A percentile compares a stretch with the other conserved stretches of the same genome.
phyloP scores from a whole-genome alignment of 2,888 invertebrate genomes.

The Meteorus colon region DNA sequence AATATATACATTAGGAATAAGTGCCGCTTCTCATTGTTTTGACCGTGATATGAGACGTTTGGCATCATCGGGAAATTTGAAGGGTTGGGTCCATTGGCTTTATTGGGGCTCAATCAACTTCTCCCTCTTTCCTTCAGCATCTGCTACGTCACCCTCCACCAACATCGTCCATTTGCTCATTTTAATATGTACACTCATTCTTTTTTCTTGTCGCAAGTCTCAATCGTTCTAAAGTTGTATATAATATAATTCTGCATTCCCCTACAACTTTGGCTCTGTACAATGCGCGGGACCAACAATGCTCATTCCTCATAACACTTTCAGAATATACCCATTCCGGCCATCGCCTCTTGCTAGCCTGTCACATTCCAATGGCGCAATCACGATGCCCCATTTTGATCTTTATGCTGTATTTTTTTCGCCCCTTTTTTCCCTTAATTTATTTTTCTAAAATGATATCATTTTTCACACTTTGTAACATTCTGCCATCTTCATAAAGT shows the following conservation, averaged over 20 bases:
- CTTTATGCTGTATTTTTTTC: constrained; percentile 2
- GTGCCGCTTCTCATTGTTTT: constrained; percentile 49
- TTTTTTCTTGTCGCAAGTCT: constrained; percentile 24
- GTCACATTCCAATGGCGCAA: constrained; percentile 46
- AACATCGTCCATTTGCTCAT: constrained; percentile 43
- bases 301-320: constrained; percentile 49
- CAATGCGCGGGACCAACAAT: constrained; percentile 49
- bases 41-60: constrained; percentile 45
- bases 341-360: constrained; percentile 47
- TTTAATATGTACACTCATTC: constrained; percentile 43
- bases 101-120: neutral
- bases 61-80: constrained; percentile 45
- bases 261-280: constrained; percentile 29
- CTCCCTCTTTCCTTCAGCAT: constrained; percentile 32
- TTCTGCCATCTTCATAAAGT: neutral
- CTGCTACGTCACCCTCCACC: constrained; percentile 31
- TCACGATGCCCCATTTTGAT: constrained; percentile 25
- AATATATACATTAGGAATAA: constrained; percentile 3
- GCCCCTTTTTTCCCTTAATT: neutral
- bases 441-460: neutral
- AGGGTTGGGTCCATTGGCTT: constrained; percentile 43
- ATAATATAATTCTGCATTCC: constrained; percentile 32
- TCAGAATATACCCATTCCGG: constrained; percentile 49
- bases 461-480: neutral
- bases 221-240: constrained; percentile 32